phyloP scores from a whole-genome alignment of 2,888 invertebrate species.

The Muscina levida region DNA sequence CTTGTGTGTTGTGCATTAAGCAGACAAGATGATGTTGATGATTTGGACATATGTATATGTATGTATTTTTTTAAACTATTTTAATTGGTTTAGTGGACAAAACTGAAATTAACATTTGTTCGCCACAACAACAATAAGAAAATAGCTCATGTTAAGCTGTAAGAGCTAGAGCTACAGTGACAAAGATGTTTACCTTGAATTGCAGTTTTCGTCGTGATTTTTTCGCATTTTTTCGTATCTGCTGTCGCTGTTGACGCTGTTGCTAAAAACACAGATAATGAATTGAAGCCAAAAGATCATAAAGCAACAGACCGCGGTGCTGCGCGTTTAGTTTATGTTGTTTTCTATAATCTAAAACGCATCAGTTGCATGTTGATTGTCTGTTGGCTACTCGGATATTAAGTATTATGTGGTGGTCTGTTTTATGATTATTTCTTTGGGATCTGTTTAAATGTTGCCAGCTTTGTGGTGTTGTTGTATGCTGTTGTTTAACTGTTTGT shows the following conservation, averaged over 20 bases:
- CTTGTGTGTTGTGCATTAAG: too few relatives aligned
- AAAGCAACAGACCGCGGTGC: conserved; percentile 32
- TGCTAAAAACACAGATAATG: conserved; percentile 31
- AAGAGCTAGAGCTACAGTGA: conserved; percentile 21
- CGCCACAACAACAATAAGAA: not conserved
- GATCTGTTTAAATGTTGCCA: conserved; percentile 33
- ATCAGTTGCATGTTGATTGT: conserved; percentile 68
- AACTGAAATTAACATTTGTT: conserved; percentile 33
- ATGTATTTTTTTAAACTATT: too few relatives aligned
- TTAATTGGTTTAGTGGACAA: conserved; percentile 11
- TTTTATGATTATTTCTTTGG: conserved; percentile 30
- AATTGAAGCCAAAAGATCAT: conserved; percentile 44
- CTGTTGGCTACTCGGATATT: conserved; percentile 4
- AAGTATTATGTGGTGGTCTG: conserved; percentile 25
- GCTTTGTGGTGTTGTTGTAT: conserved; percentile 45
- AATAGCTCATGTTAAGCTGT: not conserved
- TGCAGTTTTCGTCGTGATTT: conserved; percentile 23
- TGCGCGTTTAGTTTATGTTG: conserved; percentile 12
- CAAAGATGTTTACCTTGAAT: conserved; percentile 61
- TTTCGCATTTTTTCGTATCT: conserved; percentile 4
- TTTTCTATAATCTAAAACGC: conserved; percentile 65
- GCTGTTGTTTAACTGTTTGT: conserved; percentile 49
- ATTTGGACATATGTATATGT: too few relatives aligned
- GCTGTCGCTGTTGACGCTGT: not conserved
- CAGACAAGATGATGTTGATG: too few relatives aligned